Evolutionary conservation across 1,140 invertebrate genomes (phyloP), one percentile per base, ranked within the genome.

Genomic region (Halictus rubicundus): DNA sequence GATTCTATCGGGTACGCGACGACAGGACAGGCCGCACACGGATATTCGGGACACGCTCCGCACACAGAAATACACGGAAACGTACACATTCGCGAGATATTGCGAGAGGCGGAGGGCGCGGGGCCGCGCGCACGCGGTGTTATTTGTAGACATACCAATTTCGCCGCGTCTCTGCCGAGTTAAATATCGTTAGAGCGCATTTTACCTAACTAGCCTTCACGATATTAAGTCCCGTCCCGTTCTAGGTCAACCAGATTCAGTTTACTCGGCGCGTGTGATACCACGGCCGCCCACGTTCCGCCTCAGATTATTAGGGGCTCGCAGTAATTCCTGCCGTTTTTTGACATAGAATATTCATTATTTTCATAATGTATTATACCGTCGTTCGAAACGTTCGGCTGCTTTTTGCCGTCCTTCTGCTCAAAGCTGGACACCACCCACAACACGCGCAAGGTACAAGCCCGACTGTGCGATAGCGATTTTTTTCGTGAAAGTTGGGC

Each of bases 231-330:
- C 39, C 57, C 49, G 32, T 54, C 19, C 16, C 54, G 54, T 39
- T 32, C 49, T 27, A 49, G 68, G 68, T 77, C 74, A 61, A 59
- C 64, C 64, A 68, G 68, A 77, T 77, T 70, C 74, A 77, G 49
- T 77, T 77, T 68, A 42, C 57, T 14, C 66, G 16, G 68, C 61
- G 69, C 59, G 49, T 39, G 75, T 57, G 68, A 49, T 46, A 49
- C 69, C 69, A 60, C 69, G n/a, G 57, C 49, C 63, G 32, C 32
- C 3, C 32, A 5, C 61, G 75, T 77, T 77, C 39, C 61, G 68
- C 66, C 23, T 46, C 46, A 46, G 60, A 60, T 46, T 77, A 59
- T 32, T 3, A 32, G 32, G 32, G 32, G 32, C 3, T 32, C 5
- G 32, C 32, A 32, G 3, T 32, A 46, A 70, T 77, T 60, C 75